Evolutionary conservation across 1,140 invertebrate species (phyloP).

Genomic region (Limonius californicus): DNA sequence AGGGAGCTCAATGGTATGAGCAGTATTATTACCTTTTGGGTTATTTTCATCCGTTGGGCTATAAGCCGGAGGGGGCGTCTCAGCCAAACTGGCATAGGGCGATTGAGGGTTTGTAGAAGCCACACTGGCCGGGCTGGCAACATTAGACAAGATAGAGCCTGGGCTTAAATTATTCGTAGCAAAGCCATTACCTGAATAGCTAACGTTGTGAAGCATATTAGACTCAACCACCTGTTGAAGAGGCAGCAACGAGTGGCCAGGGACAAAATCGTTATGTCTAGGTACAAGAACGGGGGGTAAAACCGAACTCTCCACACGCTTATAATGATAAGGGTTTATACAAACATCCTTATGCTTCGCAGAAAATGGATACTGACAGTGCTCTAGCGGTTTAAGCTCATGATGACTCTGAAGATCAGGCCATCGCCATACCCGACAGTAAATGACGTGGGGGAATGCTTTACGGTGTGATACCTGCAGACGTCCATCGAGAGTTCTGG

Average conservation of each 20-base stretch:
- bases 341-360: constrained; percentile 97
- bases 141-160: constrained; percentile 60
- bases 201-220: constrained; percentile 93
- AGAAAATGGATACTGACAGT: constrained; percentile 92
- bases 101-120: constrained; percentile 54
- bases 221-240: constrained; percentile 87
- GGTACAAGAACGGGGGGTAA: constrained; percentile 94
- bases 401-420: constrained; percentile 97
- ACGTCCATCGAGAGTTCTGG: constrained; percentile 90
- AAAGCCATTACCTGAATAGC: constrained; percentile 77
- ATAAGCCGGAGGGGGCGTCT: constrained; percentile 91
- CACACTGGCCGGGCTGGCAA: constrained; percentile 60
- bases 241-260: constrained; percentile 80
- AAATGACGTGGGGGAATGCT: constrained; percentile 96
- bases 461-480: constrained; percentile 94
- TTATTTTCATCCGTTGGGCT: constrained; percentile 77
- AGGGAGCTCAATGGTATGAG: constrained; percentile 51
- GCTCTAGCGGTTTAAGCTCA: constrained; percentile 90
- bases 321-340: constrained; percentile 99
- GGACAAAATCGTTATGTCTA: constrained; percentile 91
- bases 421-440: constrained; percentile 98
- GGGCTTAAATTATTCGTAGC: constrained; percentile 52
- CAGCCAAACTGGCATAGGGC: constrained; percentile 74
- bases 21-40: constrained; percentile 49
- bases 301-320: constrained; percentile 89